Base-by-base conservation (phyloP, 2,113 vertebrate genomes). In the Symphodus melops region DNA sequence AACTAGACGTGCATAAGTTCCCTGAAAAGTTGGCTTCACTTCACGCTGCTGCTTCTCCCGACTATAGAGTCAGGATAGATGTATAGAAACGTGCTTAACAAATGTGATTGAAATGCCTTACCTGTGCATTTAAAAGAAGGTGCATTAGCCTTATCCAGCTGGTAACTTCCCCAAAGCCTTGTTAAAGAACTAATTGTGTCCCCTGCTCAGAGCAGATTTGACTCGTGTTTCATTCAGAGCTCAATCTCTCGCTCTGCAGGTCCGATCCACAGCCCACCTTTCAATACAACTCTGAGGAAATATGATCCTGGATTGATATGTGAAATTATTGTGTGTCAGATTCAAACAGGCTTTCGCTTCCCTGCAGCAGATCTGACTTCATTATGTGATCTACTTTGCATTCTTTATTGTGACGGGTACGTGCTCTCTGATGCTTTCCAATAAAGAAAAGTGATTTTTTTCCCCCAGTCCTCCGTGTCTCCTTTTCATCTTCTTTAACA, bases 361-460 rank as follows among this genome's bases (percentile, higher is more conserved):
- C 83, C 61, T 84, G 62, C 78, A 14, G 72, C 28, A 11, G 82
- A 69, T 79, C 55, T 10, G 61, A 82, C 86, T 86, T 88, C 72
- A 85, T 88, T 82, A 68, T 82, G 81, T 82, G 81, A 64, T 82
- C 69, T 74, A 54, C 79, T 91, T 77, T 87, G 76, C 87, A 89
- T 87, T 82, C 70, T 80, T 87, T 82, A 87, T 91, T 89, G 85
- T 86, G 74, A 78, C 9, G 66, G 74, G 64, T 71, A 77, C 17
- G 63, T 82, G 72, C 56, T 85, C 79, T 85, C 79, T 75, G 75
- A 86, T 77, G 79, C 74, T 79, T 88, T 88, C 75, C 73, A 92
- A 90, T 91, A 90, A 91, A 86, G 28, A 33, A 90, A 86, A 9
- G 62, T 84, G 82, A 83, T 80, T 81, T 80, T 82, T 79, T 86